Conservation (phyloP, 2,888 invertebrate genomes). For the Tipula lateralis region DNA sequence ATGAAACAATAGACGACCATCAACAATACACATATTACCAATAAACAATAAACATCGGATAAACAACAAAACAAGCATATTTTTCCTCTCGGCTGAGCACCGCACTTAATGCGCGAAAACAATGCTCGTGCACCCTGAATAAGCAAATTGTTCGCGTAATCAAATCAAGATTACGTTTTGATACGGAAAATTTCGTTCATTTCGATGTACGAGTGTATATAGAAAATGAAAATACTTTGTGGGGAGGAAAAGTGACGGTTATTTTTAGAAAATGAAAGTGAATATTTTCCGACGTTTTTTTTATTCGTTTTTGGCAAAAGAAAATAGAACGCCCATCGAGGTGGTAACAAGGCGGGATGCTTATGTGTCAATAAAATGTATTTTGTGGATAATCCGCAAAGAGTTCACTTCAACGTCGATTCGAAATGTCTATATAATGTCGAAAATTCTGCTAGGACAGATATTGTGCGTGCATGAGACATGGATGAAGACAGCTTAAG, state of each 20-base stretch:
- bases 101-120: conserved; percentile 20
- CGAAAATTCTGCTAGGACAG: neutral
- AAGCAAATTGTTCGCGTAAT: conserved; percentile 9
- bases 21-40: neutral
- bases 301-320: neutral
- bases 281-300: neutral
- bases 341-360: neutral
- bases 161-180: neutral
- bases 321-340: conserved; percentile 11
- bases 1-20: neutral
- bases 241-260: conserved; percentile 14
- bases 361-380: neutral
- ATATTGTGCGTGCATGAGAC: too few relatives aligned
- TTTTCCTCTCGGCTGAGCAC: neutral
- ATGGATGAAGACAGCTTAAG: neutral
- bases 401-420: neutral
- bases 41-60: too few relatives aligned
- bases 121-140: neutral
- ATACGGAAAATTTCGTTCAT: neutral
- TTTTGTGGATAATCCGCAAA: neutral
- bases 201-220: neutral
- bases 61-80: conserved; percentile 3
- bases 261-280: neutral
- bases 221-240: neutral
- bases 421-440: neutral